Percentiles rank a stretch among this genome's conserved stretches.
phyloP scores from a whole-genome alignment of 2,888 invertebrate species.

The Mycogona germanica region DNA sequence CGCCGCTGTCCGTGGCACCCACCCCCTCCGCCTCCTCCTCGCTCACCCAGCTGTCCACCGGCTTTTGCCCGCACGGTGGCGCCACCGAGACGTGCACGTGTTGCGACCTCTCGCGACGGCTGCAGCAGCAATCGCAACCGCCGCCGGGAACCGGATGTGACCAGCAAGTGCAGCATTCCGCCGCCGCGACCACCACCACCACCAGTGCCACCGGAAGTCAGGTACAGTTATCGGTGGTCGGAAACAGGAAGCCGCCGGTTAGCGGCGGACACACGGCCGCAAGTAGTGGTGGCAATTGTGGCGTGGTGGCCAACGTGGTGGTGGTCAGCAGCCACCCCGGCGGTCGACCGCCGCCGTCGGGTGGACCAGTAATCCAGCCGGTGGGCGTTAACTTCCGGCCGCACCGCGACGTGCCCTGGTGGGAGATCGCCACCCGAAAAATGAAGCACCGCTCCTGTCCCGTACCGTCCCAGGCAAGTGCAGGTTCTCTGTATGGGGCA shows the following conservation, averaged over 20 bases:
- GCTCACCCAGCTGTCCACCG: too few relatives aligned
- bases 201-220: not conserved
- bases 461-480: slow-evolving; percentile 10
- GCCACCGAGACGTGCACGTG: not conserved
- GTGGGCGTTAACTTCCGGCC: slow-evolving; percentile 24
- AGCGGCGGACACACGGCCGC: too few relatives aligned
- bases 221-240: too few relatives aligned
- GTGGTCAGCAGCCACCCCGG: too few relatives aligned
- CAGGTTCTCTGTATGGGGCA: too few relatives aligned
- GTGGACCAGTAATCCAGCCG: not conserved
- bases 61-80: not conserved
- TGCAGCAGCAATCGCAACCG: too few relatives aligned
- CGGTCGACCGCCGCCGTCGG: not conserved
- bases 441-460: slow-evolving; percentile 66
- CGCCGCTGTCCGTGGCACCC: not conserved
- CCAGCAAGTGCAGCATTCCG: too few relatives aligned
- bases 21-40: too few relatives aligned
- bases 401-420: slow-evolving; percentile 69
- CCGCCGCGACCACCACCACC: not conserved
- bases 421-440: slow-evolving; percentile 69
- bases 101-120: too few relatives aligned
- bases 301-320: too few relatives aligned
- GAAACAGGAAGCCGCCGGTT: too few relatives aligned
- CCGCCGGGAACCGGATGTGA: too few relatives aligned
- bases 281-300: not conserved